Percentiles rank a stretch among this genome's conserved stretches.
phyloP scores from a whole-genome alignment of 2,797 vertebrate genomes.

The Diplodus sargus region DNA sequence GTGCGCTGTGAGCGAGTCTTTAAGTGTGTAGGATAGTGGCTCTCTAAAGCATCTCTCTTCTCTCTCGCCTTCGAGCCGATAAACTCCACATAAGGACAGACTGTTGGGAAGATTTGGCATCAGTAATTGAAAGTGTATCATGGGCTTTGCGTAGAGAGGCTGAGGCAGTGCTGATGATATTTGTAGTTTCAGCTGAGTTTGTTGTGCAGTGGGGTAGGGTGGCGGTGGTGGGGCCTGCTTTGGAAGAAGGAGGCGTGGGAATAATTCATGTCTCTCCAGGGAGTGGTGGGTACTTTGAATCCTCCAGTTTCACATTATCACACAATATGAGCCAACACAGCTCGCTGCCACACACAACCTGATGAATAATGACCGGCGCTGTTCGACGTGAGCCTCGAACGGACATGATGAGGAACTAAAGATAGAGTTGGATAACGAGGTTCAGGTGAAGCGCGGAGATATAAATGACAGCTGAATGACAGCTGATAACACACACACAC shows the following conservation, averaged over 20 bases:
- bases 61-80: slow-evolving; percentile 61
- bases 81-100: slow-evolving; percentile 72
- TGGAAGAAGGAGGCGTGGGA: slow-evolving; percentile 59
- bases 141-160: slow-evolving; percentile 50
- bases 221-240: neutral
- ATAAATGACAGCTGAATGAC: slow-evolving; percentile 8
- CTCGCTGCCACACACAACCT: slow-evolving; percentile 29
- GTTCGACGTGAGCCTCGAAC: slow-evolving; percentile 26
- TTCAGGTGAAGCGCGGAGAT: slow-evolving; percentile 11
- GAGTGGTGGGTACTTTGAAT: slow-evolving; percentile 71
- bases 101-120: slow-evolving; percentile 70
- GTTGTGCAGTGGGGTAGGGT: slow-evolving; percentile 43
- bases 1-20: slow-evolving; percentile 37
- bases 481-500: neutral
- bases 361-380: slow-evolving; percentile 42
- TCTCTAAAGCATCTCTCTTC: slow-evolving; percentile 62
- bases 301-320: slow-evolving; percentile 63
- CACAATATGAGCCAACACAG: slow-evolving; percentile 38
- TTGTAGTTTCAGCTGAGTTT: slow-evolving; percentile 68
- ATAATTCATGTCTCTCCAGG: slow-evolving; percentile 76
- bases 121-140: slow-evolving; percentile 76
- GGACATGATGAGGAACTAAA: slow-evolving; percentile 14
- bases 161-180: slow-evolving; percentile 59
- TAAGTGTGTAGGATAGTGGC: slow-evolving; percentile 62
- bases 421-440: slow-evolving; percentile 24